A percentile compares a stretch with the other conserved stretches of the same genome.
Evolutionary conservation across 2,113 vertebrate species (phyloP).

Genomic region (Phainopepla nitens): DNA sequence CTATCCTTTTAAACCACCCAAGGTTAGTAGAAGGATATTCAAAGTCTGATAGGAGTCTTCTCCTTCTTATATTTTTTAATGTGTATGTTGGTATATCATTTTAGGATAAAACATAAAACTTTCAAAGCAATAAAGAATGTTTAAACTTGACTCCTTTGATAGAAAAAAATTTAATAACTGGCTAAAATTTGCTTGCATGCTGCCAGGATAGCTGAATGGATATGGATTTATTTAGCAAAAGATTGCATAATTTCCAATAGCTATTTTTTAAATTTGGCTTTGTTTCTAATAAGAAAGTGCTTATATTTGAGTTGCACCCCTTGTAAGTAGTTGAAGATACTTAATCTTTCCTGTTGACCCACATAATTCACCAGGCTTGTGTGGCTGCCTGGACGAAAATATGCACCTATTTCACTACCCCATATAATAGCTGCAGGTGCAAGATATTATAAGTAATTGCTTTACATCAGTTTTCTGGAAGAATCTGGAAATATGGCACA

Average conservation of each 20-base stretch:
- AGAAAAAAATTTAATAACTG: neutral
- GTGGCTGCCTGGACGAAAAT: neutral
- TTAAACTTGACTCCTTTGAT: neutral
- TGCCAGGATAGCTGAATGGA: neutral
- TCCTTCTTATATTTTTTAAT: neutral
- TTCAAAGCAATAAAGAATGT: neutral
- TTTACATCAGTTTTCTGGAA: neutral
- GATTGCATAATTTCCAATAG: neutral
- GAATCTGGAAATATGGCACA: neutral
- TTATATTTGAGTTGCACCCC: neutral
- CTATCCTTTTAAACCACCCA: constrained; percentile 98
- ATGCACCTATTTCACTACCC: neutral
- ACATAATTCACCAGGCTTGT: neutral
- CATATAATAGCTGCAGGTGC: neutral
- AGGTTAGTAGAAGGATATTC: constrained; percentile 79
- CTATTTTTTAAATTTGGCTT: neutral
- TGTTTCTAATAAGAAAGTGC: neutral
- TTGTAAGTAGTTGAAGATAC: neutral
- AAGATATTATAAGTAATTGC: neutral
- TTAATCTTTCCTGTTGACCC: neutral
- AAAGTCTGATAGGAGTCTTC: neutral
- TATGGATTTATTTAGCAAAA: neutral
- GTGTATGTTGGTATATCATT: neutral
- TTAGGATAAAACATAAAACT: neutral
- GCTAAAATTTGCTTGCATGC: neutral